Base-by-base conservation (phyloP, 1,140 invertebrate species). In the Lordiphosa stackelbergi region DNA sequence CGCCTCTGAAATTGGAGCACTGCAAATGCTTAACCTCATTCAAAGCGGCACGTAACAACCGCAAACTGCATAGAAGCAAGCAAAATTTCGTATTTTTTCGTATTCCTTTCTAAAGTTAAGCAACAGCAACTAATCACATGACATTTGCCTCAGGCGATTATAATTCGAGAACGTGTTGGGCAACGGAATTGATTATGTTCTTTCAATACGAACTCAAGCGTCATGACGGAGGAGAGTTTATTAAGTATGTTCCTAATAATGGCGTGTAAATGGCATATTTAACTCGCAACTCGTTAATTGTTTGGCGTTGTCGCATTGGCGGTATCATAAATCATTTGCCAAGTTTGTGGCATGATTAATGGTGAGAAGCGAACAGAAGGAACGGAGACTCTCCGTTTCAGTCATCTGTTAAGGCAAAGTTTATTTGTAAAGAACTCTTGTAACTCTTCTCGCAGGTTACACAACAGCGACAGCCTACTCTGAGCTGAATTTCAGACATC, bases 221-320 rank as follows among this genome's bases (percentile, higher is more conserved):
- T 31, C 28, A 31, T 5, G 22, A 6, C 22, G 22, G 22, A 5
- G 5, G 22, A 24, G 28, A 31, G 2, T 8, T 31, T 31, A 31
- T 31, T 31, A 31, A 31, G 28, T 31, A 8, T 31, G 28, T 31
- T 31, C 28, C 5, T 31, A 7, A 31, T 31, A 56, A 52, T 66
- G 46, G 65, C 69, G 65, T 71, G 69, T 69, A 71, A 71, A 52
- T 63, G 54, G 60, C 69, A 69, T 71, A 71, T 71, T 71, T 64
- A 53, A 53, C 51, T 53, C 38, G 37, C 36, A 58, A 63, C 55
- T 71, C 47, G 69, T 69, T 71, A 69, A 69, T 71, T 71, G 65
- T 66, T 63, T 45, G 16, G 54, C 59, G 60, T 64, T 71, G 69
- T 71, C 69, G 65, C 65, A 69, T 58, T 58, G 59, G 19, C 65